Evolutionary conservation across 1,140 invertebrate genomes (phyloP).

Genomic region (Aporrectodea caliginosa): DNA sequence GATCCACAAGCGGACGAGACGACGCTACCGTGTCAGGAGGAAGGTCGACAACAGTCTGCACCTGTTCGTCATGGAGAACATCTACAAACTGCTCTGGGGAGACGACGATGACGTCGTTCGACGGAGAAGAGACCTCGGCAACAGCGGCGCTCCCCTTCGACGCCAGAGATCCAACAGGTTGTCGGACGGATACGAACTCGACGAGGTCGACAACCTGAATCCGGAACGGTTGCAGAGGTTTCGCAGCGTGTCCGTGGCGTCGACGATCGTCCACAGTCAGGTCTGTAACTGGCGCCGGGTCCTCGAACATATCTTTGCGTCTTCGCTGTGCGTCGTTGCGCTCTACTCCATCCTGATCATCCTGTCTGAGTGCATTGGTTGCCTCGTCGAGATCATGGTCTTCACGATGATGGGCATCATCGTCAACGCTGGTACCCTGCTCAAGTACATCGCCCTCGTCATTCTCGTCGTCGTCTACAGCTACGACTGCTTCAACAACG

Average conservation of each 20-base stretch:
- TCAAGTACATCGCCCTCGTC: constrained; percentile 41
- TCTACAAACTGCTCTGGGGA: background rate
- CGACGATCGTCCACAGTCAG: constrained; percentile 3
- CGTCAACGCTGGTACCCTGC: constrained; percentile 39
- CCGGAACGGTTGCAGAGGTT: constrained; percentile 33
- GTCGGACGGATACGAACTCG: constrained; percentile 12
- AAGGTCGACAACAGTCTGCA: constrained; percentile 27
- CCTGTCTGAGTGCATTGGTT: constrained; percentile 44
- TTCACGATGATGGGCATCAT: constrained; percentile 49
- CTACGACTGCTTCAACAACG: constrained; percentile 38
- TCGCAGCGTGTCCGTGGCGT: constrained; percentile 16
- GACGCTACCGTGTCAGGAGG: constrained; percentile 20
- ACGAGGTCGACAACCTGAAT: constrained; percentile 31
- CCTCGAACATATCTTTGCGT: constrained; percentile 38
- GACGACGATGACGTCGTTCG: background rate
- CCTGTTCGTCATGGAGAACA: constrained; percentile 20
- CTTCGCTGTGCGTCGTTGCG: constrained; percentile 43
- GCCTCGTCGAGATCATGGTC: constrained; percentile 47
- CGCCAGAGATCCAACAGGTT: constrained; percentile 13
- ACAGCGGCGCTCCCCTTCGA: background rate
- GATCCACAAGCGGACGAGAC: constrained; percentile 2
- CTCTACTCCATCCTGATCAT: constrained; percentile 46
- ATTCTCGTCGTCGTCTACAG: constrained; percentile 42
- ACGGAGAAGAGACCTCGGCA: constrained; percentile 27
- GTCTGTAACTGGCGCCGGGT: constrained; percentile 28